Evolutionary conservation across 92 coral and sea anemone genomes (phyloP).

Genomic region (Palythoa heliodiscus): DNA sequence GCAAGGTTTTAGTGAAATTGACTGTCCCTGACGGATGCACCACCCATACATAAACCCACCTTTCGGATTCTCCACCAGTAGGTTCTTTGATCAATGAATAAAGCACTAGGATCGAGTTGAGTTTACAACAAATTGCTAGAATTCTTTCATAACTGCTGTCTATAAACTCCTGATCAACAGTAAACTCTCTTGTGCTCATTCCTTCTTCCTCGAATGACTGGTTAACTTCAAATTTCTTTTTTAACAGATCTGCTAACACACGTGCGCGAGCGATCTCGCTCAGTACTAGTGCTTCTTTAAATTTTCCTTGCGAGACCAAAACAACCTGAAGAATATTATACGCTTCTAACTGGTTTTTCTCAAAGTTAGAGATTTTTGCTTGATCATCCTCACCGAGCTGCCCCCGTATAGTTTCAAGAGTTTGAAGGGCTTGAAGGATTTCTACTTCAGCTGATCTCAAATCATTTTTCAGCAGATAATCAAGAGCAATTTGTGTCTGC

Average conservation of each 20-base stretch:
- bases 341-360: slow-evolving; percentile 68
- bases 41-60: slow-evolving; percentile 57
- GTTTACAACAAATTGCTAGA: slow-evolving; percentile 44
- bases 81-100: slow-evolving; percentile 66
- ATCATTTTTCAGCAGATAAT: slow-evolving; percentile 53
- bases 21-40: slow-evolving; percentile 51
- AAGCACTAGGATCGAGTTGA: slow-evolving; percentile 45
- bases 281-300: slow-evolving; percentile 61
- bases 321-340: slow-evolving; percentile 60
- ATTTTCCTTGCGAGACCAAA: slow-evolving; percentile 52
- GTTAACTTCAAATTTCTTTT: slow-evolving; percentile 22
- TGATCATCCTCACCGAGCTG: slow-evolving; percentile 71
- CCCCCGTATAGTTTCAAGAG: slow-evolving; percentile 59
- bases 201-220: not conserved
- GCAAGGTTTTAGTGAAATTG: slow-evolving; percentile 50
- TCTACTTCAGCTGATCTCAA: slow-evolving; percentile 52
- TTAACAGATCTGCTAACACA: slow-evolving; percentile 55
- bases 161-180: slow-evolving; percentile 35
- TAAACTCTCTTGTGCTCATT: not conserved
- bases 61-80: slow-evolving; percentile 7
- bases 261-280: slow-evolving; percentile 61
- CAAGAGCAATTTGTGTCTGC: slow-evolving; percentile 66
- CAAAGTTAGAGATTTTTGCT: slow-evolving; percentile 69
- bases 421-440: slow-evolving; percentile 50
- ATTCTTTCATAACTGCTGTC: slow-evolving; percentile 43